These are phyloP conservation scores for Rhynchophorus ferrugineus DNA, from an alignment of 1,140 invertebrate genomes.

Conservation along the genomic window DNA sequence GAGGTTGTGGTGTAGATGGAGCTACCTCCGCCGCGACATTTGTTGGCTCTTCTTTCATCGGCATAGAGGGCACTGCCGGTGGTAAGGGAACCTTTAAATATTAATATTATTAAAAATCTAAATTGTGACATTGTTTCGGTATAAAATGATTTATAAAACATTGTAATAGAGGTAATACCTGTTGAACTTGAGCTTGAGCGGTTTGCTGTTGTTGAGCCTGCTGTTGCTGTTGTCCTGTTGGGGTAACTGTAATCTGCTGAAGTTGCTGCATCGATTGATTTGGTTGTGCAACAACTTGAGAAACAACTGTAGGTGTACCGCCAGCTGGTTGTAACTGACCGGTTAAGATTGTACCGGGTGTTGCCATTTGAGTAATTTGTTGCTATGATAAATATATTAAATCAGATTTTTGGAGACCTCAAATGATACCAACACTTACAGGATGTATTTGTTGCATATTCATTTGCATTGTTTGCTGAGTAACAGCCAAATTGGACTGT, in stretches of 20 bases:
- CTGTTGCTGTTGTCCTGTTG: conserved; percentile 33
- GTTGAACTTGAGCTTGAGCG: conserved; percentile 4
- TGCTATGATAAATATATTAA: conserved; percentile 15
- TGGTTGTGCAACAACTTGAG: conserved; percentile 31
- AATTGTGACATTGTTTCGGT: not conserved
- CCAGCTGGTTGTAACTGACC: conserved; percentile 42
- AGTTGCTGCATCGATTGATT: conserved; percentile 41
- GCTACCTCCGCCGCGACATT: conserved; percentile 5
- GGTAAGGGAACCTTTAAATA: conserved; percentile 29
- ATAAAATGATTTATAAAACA: not conserved
- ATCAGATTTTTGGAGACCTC: not conserved
- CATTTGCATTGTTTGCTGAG: conserved; percentile 40
- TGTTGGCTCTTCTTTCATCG: conserved; percentile 19
- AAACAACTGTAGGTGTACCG: conserved; percentile 23
- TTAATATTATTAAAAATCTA: not conserved
- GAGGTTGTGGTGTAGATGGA: not conserved
- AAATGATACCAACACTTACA: conserved; percentile 28
- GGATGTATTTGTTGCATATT: conserved; percentile 46
- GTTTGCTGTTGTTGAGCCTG: conserved; percentile 27
- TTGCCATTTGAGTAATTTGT: conserved; percentile 43
- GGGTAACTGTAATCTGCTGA: conserved; percentile 41
- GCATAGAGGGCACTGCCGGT: conserved; percentile 27
- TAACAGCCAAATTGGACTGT: conserved; percentile 38
- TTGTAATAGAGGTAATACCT: not conserved
- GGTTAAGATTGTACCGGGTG: conserved; percentile 42